Evolutionary conservation across 2,113 vertebrate species (phyloP).

Genomic region (Antennarius striatus): DNA sequence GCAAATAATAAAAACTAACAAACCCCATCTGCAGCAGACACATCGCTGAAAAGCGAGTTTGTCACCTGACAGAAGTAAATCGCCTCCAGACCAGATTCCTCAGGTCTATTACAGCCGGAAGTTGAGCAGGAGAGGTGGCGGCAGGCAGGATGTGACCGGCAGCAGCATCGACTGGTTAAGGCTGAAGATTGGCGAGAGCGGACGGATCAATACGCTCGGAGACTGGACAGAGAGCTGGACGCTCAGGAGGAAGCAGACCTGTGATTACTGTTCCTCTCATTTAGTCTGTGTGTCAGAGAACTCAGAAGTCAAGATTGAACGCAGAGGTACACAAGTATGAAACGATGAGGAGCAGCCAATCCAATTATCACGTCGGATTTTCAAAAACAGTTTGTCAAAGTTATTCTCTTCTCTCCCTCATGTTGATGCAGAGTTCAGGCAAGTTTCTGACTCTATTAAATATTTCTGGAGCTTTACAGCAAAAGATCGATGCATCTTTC

Average conservation of each 20-base stretch:
- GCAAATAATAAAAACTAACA: slow-evolving; percentile 47
- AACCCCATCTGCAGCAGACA: slow-evolving; percentile 13
- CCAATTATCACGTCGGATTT: background rate
- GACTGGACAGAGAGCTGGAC: slow-evolving; percentile 37
- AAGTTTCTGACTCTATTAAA: too few species aligned
- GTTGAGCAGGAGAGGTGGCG: slow-evolving; percentile 33
- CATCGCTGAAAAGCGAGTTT: slow-evolving; percentile 12
- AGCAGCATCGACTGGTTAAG: slow-evolving; percentile 63
- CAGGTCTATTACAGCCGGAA: slow-evolving; percentile 62
- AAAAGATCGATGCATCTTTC: too few species aligned
- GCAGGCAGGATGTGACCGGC: slow-evolving; percentile 62
- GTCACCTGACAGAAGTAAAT: slow-evolving; percentile 48
- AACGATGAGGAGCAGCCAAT: background rate
- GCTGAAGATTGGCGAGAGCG: slow-evolving; percentile 57
- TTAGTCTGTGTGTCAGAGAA: background rate
- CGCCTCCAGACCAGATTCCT: slow-evolving; percentile 61
- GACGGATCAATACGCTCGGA: slow-evolving; percentile 49
- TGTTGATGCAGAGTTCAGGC: too few species aligned
- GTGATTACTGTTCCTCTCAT: background rate
- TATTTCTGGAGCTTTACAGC: too few species aligned
- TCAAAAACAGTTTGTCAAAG: too few species aligned
- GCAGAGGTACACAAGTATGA: background rate
- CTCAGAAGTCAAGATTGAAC: background rate
- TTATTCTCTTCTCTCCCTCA: too few species aligned
- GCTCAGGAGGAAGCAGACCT: slow-evolving; percentile 3